A percentile compares a stretch with the other conserved stretches of the same genome.
Evolutionary conservation across 1,140 invertebrate species (phyloP).

Genomic region (Holcopasites calliopsidis): DNA sequence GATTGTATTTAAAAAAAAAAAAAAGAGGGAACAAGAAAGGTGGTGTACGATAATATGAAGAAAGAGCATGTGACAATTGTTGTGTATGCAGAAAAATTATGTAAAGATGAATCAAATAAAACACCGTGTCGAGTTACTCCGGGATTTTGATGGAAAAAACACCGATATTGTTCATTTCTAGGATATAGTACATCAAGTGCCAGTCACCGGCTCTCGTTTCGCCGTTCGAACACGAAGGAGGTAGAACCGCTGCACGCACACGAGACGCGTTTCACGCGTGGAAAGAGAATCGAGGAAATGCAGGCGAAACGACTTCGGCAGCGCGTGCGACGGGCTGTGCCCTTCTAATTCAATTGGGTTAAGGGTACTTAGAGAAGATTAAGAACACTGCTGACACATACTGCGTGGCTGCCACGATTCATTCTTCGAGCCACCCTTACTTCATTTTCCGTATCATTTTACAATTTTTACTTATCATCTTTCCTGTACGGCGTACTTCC

Average conservation of each 20-base stretch:
- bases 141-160: constrained; percentile 14
- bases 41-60: neutral
- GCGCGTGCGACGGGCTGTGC: constrained; percentile 50
- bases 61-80: neutral
- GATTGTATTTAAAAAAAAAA: neutral
- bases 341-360: constrained; percentile 77
- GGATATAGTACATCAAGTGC: constrained; percentile 19
- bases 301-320: constrained; percentile 4
- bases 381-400: constrained; percentile 76
- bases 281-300: constrained; percentile 41
- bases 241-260: neutral
- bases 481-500: neutral
- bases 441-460: constrained; percentile 9
- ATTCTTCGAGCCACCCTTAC: neutral
- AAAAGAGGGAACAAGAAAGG: neutral
- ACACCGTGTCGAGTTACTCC: neutral
- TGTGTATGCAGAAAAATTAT: neutral
- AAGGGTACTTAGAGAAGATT: constrained; percentile 77
- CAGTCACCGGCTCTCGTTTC: neutral
- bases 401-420: constrained; percentile 39
- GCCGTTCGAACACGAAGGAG: neutral
- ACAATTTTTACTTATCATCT: neutral
- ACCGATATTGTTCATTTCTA: constrained; percentile 23
- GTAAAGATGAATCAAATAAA: neutral
- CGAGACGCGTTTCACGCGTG: constrained; percentile 23